These are phyloP conservation scores for Anisognathus igniventris DNA, from an alignment of 2,797 vertebrate genomes.

Conservation along the genomic window DNA sequence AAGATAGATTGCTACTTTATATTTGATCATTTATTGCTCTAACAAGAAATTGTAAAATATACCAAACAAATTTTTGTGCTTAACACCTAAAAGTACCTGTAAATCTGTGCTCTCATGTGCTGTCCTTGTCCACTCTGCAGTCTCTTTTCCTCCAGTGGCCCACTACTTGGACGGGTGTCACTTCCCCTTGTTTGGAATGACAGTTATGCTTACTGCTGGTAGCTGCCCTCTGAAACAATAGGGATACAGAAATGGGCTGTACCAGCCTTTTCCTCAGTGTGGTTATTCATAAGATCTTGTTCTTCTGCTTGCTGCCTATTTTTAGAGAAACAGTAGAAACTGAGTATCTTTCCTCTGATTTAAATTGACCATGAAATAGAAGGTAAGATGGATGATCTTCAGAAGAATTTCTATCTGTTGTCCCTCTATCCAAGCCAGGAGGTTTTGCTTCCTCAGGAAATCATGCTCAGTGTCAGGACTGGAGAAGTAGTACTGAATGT, in stretches of 20 bases:
- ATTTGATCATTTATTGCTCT: background rate
- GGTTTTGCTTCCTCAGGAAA: background rate
- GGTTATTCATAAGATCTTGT: background rate
- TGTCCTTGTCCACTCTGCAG: background rate
- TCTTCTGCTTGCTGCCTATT: background rate
- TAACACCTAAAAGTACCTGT: background rate
- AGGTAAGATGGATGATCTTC: background rate
- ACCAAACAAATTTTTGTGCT: background rate
- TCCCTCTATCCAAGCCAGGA: background rate
- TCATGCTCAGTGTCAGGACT: background rate
- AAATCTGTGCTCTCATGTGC: background rate
- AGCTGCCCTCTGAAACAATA: background rate
- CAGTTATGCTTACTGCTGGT: background rate
- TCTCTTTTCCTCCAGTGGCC: background rate
- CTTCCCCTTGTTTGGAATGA: background rate
- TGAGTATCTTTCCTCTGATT: background rate
- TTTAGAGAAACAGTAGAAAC: background rate
- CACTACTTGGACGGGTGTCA: background rate
- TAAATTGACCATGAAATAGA: background rate
- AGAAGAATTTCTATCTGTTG: background rate
- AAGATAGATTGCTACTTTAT: background rate
- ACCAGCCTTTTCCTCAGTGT: background rate
- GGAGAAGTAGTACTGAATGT: background rate
- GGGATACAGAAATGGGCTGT: background rate
- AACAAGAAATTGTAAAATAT: background rate